These are phyloP conservation scores for Clarias macrocephalus DNA, from an alignment of 2,113 vertebrate genomes.

Conservation along the genomic window DNA sequence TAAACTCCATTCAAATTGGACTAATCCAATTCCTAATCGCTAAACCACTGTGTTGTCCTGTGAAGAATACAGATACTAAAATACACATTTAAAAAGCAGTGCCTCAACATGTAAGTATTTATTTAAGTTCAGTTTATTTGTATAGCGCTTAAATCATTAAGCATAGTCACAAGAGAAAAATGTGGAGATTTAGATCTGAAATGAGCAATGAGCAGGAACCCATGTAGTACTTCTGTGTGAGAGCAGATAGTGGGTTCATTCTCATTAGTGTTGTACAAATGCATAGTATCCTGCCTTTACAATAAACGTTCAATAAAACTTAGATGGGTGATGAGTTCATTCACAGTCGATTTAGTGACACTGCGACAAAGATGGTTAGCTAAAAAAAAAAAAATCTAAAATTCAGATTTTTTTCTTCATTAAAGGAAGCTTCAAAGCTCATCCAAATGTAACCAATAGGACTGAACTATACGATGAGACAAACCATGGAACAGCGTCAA, in stretches of 20 bases:
- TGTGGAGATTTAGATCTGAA: neutral
- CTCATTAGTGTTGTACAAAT: neutral
- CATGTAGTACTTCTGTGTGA: neutral
- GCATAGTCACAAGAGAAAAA: neutral
- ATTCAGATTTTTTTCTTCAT: neutral
- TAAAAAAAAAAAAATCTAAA: neutral
- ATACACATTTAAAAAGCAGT: conserved; percentile 51
- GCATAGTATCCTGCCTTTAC: neutral
- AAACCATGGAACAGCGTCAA: neutral
- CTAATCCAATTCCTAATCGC: too few species aligned
- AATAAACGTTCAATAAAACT: neutral
- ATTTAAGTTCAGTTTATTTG: neutral
- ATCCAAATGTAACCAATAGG: neutral
- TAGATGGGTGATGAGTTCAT: neutral
- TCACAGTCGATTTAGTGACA: neutral
- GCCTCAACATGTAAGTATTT: conserved; percentile 81
- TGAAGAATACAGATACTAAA: neutral
- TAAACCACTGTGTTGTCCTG: too few species aligned
- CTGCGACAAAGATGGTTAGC: neutral
- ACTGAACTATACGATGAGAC: neutral
- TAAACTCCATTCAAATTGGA: too few species aligned
- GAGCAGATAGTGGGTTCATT: neutral
- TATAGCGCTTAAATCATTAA: neutral
- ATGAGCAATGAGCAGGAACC: neutral
- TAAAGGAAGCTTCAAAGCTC: too few species aligned